Base-by-base conservation (phyloP, 2,797 vertebrate genomes). In the Anas capensis region DNA sequence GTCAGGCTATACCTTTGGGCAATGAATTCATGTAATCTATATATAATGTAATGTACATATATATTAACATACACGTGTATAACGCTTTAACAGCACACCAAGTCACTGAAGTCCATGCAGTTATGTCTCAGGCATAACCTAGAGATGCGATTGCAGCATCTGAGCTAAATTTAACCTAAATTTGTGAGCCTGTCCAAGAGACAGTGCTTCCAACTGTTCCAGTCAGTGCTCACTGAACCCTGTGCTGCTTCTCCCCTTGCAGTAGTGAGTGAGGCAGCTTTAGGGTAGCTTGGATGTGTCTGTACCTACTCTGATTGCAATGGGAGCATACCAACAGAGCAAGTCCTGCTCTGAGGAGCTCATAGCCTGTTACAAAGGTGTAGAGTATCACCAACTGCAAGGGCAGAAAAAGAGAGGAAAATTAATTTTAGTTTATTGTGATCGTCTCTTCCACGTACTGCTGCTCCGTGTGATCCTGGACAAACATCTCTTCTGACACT, bases 361-460 rank as follows among this genome's bases (percentile, higher is more conserved):
- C 60, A 86, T 46, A 70, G 21, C 14, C 66, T 75, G 9, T 29
- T 51, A 26, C 14, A n/a, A 60, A 86, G 34, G 7, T 42, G 23
- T 24, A 17, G 33, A 58, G 44, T 69, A 69, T 27, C 38, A 33
- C 33, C 27, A 80, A 57, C 19, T 8, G 5, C 40, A 33, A 72
- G 26, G 21, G 33, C 48, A 71, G 29, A 78, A 83, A 86, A 70
- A 11, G 76, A 11, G 76, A 33, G 40, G 48, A 62, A 83, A 34
- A 51, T 1, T 27, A 8, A 11, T 61, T 51, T 26, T 24, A 3
- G 2, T 38, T 10, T 12, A 0, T 0, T 64, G 33, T 34, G 31
- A 65, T 40, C 31, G 24, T 56, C 2, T 1, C 16, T 82, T 56
- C 64, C 16, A 10, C 46, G 11, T 26, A 4, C 33, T 49, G 27